These are phyloP conservation scores for Urocynchramus pylzowi DNA, from an alignment of 2,113 vertebrate species.

Conservation along the genomic window DNA sequence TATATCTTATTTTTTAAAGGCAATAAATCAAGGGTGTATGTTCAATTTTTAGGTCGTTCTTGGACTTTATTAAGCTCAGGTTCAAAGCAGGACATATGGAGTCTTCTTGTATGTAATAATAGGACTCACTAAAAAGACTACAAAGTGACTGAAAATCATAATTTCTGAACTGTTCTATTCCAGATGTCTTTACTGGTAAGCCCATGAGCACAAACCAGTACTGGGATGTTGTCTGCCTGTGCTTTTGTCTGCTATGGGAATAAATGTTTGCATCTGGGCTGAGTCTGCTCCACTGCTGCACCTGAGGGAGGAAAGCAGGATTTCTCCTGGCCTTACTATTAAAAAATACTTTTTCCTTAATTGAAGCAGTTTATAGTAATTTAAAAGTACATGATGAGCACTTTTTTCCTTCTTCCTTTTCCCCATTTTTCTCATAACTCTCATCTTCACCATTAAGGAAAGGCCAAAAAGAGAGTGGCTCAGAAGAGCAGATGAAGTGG, in stretches of 20 bases:
- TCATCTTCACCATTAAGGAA: background rate
- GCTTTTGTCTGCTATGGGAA: background rate
- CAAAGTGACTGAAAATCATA: background rate
- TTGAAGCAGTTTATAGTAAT: background rate
- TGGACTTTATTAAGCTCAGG: background rate
- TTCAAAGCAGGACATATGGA: background rate
- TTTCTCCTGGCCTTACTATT: background rate
- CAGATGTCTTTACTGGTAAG: background rate
- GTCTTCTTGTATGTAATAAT: background rate
- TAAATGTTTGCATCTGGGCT: background rate
- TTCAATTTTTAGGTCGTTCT: background rate
- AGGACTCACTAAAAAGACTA: background rate
- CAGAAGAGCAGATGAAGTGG: background rate
- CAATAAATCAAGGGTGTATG: background rate
- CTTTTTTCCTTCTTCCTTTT: background rate
- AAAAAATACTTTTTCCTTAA: background rate
- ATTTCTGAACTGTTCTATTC: background rate
- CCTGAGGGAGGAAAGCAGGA: background rate
- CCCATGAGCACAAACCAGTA: background rate
- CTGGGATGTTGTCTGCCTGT: background rate
- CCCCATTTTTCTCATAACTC: background rate
- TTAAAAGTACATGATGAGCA: background rate
- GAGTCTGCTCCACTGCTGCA: background rate
- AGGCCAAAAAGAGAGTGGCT: background rate
- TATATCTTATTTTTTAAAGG: background rate